These are phyloP conservation scores for Dendrocincla tyrannina DNA, from an alignment of 2,797 vertebrate genomes.

Conservation along the genomic window DNA sequence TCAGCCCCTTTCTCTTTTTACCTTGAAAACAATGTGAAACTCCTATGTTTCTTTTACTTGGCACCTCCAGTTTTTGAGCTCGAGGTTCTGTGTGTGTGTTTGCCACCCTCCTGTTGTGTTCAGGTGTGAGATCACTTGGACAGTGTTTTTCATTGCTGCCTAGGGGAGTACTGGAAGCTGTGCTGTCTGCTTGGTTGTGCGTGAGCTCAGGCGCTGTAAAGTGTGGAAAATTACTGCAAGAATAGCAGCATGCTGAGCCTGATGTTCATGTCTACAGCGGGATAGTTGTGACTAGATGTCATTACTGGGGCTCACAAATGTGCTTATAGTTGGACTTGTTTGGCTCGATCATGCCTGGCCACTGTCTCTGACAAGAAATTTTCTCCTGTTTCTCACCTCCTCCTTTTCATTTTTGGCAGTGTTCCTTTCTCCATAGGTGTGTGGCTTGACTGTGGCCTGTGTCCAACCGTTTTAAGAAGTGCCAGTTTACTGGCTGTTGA, in stretches of 20 bases:
- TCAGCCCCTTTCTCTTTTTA: conserved; percentile 10
- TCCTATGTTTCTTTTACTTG: conserved; percentile 23
- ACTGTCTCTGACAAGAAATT: neutral
- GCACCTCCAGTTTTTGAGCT: neutral
- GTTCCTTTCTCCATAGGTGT: neutral
- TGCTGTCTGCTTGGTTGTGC: neutral
- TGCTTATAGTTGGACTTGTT: neutral
- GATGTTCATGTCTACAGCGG: neutral
- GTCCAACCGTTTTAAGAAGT: neutral
- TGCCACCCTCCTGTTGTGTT: neutral
- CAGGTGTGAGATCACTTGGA: neutral
- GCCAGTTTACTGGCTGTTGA: neutral
- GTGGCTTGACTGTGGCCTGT: neutral
- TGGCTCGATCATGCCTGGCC: neutral
- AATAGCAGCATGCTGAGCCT: neutral
- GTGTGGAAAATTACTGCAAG: neutral
- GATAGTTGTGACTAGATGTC: neutral
- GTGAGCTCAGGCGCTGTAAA: neutral
- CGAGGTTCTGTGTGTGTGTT: neutral
- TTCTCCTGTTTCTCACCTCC: neutral
- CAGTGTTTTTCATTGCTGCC: neutral
- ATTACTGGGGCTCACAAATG: neutral
- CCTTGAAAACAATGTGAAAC: conserved; percentile 23
- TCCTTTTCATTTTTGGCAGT: neutral
- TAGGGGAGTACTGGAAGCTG: neutral